Conservation (phyloP, 1,140 invertebrate genomes). For the Danaus melanippus region DNA sequence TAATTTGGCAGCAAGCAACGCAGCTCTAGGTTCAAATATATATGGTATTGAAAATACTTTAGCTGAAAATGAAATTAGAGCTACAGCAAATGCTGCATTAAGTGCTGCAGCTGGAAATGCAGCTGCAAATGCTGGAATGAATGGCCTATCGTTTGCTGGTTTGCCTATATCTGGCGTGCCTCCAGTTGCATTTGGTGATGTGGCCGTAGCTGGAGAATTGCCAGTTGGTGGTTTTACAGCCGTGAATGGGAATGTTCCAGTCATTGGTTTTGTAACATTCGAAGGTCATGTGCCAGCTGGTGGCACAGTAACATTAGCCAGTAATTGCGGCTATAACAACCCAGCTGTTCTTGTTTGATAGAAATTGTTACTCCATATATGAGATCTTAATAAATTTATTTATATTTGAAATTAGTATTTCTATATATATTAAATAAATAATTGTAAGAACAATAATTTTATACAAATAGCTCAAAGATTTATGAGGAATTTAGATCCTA, state of each 20-base stretch:
- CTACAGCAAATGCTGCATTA: constrained; percentile 16
- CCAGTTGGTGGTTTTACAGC: constrained; percentile 44
- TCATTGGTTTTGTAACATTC: constrained; percentile 54
- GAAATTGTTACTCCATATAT: no score
- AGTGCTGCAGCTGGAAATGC: constrained; percentile 17
- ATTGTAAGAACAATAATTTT: no score
- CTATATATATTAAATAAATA: no score
- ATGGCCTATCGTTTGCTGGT: constrained; percentile 23
- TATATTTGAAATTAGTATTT: no score
- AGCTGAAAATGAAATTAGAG: constrained; percentile 17
- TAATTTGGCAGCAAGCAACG: constrained; percentile 11
- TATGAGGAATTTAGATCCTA: no score
- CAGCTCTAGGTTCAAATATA: background rate
- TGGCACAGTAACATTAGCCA: constrained; percentile 44
- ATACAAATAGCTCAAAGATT: no score
- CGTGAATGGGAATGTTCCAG: constrained; percentile 46
- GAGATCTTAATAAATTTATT: no score
- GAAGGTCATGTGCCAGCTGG: constrained; percentile 49
- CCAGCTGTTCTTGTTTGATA: background rate
- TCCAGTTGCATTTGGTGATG: constrained; percentile 34
- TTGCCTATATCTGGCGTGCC: constrained; percentile 29
- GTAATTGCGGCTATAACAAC: constrained; percentile 34
- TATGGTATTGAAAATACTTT: constrained; percentile 5
- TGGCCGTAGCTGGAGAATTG: constrained; percentile 36
- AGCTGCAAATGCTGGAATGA: constrained; percentile 1